Base-by-base conservation (phyloP, 2,797 vertebrate genomes). In the Acrocephalus scirpaceus region DNA sequence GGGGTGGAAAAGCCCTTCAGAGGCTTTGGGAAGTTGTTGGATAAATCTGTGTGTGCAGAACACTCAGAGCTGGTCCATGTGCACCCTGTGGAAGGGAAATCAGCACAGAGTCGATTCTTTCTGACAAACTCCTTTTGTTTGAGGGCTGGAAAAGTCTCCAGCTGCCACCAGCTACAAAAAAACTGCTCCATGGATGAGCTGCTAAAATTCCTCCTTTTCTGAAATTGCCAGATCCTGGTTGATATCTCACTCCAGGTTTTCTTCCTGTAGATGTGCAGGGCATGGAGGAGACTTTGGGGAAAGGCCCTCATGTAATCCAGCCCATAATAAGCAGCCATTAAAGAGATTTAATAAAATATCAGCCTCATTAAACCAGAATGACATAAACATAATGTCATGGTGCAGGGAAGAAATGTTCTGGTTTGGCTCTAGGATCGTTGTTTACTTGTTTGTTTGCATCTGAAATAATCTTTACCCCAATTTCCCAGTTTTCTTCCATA, bases 1-100 rank as follows among this genome's bases (percentile, higher is more conserved):
- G 42, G 1, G 14, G 6, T 3, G 5, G 45, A 18, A 32, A 60
- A 79, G 5, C 15, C 0, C 3, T 7, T 13, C 22, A 17, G 32
- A 72, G 13, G 11, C 11, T 18, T 11, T 69, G 73, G 54, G 62
- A 27, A 26, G 7, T 6, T 1, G 2, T 8, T 26, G 38, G 61
- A 3, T 13, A 26, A 51, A 17, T 12, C 6, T 9, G 3, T 3
- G 0, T 12, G 36, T 34, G 42, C 23, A 80, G 73, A n/a, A 36
- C 0, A 0, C 15, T 30, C 18, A 5, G 62, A 32, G 21, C 0
- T 45, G 34, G 2, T 66, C 76, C 21, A 0, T 0, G 2, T 0
- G 1, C 20, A 7, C 30, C 22, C 48, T 7, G 25, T 18, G 32
- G 27, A 20, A 56, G 27, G 7, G 1, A 8, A 13, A 9, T 14